phyloP scores from a whole-genome alignment of 2,797 vertebrate genomes.

The Manis pentadactyla region DNA sequence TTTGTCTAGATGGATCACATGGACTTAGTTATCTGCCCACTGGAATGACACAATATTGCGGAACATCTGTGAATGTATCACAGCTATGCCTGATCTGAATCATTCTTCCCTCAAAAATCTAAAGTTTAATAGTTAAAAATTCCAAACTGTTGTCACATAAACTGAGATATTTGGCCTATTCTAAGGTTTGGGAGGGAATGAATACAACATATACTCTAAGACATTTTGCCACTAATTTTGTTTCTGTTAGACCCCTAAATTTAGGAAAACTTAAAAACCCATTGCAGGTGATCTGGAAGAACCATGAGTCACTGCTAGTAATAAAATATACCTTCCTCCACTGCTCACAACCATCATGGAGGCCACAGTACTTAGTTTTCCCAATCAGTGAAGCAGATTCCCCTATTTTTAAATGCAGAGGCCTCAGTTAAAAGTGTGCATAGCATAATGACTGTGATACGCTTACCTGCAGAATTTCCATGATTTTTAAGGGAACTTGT shows the following conservation, averaged over 20 bases:
- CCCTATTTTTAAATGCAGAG: background rate
- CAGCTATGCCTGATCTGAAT: constrained; percentile 63
- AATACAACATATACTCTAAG: constrained; percentile 56
- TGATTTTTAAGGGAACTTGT: background rate
- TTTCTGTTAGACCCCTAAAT: constrained; percentile 37
- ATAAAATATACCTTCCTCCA: constrained; percentile 41
- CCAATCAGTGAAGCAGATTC: background rate
- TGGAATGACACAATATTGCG: constrained; percentile 74
- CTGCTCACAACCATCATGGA: background rate
- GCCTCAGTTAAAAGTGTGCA: background rate
- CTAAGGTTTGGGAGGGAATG: background rate
- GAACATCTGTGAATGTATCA: constrained; percentile 74
- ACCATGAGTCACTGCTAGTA: constrained; percentile 24
- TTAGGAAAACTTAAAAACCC: constrained; percentile 37
- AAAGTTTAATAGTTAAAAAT: constrained; percentile 72
- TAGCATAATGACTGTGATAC: background rate
- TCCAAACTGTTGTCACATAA: constrained; percentile 67
- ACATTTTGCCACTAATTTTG: constrained; percentile 67
- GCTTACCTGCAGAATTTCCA: background rate
- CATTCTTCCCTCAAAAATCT: constrained; percentile 75
- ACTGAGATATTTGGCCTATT: constrained; percentile 65
- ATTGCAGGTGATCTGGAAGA: background rate
- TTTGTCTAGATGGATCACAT: constrained; percentile 71
- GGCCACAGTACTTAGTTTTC: background rate
- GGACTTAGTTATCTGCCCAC: constrained; percentile 77